Conservation (phyloP, 2,797 vertebrate genomes). For the Sebastes alutus region DNA sequence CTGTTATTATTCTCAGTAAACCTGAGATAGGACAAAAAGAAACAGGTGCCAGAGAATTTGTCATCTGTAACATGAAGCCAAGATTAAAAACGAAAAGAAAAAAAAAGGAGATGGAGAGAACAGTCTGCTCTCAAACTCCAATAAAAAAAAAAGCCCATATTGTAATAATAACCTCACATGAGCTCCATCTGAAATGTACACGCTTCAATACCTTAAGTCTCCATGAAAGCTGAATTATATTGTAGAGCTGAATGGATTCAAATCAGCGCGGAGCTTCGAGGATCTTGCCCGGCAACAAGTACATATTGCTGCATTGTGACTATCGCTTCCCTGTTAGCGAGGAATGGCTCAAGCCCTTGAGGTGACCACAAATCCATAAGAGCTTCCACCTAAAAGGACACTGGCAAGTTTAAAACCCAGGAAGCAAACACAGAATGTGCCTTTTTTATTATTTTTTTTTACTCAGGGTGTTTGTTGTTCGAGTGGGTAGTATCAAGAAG, state of each 20-base stretch:
- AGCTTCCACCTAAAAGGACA: background rate
- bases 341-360: background rate
- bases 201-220: conserved; percentile 6
- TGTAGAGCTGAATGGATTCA: conserved; percentile 1
- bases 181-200: conserved; percentile 1
- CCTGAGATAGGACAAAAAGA: conserved; percentile 32
- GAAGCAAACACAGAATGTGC: background rate
- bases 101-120: background rate
- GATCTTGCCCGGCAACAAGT: background rate
- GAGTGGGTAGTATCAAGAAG: background rate
- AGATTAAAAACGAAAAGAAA: background rate
- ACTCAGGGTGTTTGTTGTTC: background rate
- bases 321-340: conserved; percentile 2
- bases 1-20: conserved; percentile 62
- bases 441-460: background rate
- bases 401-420: background rate
- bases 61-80: conserved; percentile 29
- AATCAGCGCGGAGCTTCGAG: background rate
- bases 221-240: conserved; percentile 16
- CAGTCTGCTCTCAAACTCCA: background rate
- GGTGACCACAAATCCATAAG: background rate
- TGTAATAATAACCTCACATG: conserved; percentile 6
- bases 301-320: background rate
- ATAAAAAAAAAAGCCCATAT: background rate
- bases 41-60: conserved; percentile 45